phyloP scores from a whole-genome alignment of 2,113 vertebrate species.

The Megaceryle torquata region DNA sequence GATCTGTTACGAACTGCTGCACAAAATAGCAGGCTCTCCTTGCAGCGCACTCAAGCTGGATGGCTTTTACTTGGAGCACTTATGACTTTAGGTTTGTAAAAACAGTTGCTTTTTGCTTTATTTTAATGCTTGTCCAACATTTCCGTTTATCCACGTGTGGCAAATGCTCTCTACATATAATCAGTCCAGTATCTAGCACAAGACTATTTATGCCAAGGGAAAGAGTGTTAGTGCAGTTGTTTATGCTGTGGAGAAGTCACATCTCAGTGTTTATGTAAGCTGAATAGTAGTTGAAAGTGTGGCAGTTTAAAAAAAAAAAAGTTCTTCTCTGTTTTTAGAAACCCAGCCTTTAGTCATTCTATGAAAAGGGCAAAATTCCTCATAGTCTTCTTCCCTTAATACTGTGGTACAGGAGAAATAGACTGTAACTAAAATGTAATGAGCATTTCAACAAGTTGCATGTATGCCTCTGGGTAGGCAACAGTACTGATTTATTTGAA shows the following conservation, averaged over 20 bases:
- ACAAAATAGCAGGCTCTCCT: conserved; percentile 94
- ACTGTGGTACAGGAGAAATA: neutral
- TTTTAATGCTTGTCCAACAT: neutral
- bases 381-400: neutral
- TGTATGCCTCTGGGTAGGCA: neutral
- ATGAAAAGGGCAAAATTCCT: neutral
- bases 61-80: conserved; percentile 98
- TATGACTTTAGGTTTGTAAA: conserved; percentile 90
- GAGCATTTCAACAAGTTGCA: neutral
- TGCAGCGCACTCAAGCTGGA: conserved; percentile 95
- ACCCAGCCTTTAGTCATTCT: neutral
- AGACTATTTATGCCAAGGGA: neutral
- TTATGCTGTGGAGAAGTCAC: neutral
- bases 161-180: neutral
- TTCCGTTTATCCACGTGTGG: neutral
- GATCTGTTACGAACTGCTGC: conserved; percentile 93
- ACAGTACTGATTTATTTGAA: neutral
- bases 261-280: neutral
- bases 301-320: neutral
- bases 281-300: neutral
- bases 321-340: neutral
- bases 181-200: neutral
- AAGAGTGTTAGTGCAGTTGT: neutral
- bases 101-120: neutral
- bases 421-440: neutral